These are phyloP conservation scores for Thelaira solivaga DNA, from an alignment of 2,888 invertebrate genomes.

Conservation along the genomic window DNA sequence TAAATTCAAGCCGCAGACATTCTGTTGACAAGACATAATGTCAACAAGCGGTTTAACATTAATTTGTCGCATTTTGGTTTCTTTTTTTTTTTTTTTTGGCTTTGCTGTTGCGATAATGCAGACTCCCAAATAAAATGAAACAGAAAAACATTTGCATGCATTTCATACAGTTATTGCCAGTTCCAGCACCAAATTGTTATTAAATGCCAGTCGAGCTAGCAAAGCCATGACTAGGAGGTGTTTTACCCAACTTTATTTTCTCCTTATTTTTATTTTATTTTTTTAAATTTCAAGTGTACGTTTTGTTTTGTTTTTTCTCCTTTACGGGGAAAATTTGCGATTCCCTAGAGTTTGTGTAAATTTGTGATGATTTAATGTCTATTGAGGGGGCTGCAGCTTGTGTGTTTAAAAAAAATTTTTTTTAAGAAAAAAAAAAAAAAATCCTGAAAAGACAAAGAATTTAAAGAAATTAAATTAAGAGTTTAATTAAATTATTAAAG, in stretches of 20 bases:
- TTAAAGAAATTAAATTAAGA: neutral
- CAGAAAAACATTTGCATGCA: neutral
- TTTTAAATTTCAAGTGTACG: no score
- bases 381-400: neutral
- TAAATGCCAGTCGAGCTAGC: conserved; percentile 2
- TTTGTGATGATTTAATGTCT: conserved; percentile 4
- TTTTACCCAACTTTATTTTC: conserved; percentile 5
- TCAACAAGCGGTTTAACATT: conserved; percentile 65
- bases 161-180: neutral
- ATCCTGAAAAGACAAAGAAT: neutral
- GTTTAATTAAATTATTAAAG: neutral
- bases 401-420: no score
- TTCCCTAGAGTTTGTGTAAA: conserved; percentile 10
- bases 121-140: neutral
- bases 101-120: no score
- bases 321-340: conserved; percentile 2
- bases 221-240: neutral
- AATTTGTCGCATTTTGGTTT: conserved; percentile 63
- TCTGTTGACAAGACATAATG: conserved; percentile 63
- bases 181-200: neutral
- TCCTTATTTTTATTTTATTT: conserved; percentile 11
- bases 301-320: no score
- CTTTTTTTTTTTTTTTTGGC: no score
- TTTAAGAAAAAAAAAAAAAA: neutral
- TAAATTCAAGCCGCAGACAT: conserved; percentile 60